These are phyloP conservation scores for Lepidiolamprologus cunningtoni DNA, from an alignment of 2,113 vertebrate genomes.

Conservation along the genomic window DNA sequence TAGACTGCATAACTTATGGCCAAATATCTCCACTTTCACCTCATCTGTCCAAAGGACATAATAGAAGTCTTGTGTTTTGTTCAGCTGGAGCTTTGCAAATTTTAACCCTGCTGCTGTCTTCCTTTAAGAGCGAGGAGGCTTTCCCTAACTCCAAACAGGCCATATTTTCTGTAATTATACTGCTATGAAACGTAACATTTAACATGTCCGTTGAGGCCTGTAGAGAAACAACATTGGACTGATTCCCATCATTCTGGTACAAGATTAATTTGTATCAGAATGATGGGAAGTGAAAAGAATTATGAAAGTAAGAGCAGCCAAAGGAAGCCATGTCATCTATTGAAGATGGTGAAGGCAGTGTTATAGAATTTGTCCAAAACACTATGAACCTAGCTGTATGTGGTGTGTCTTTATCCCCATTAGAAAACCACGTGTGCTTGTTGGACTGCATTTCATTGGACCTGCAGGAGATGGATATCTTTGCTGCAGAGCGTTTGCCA, in stretches of 20 bases:
- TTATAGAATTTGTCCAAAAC: neutral
- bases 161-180: neutral
- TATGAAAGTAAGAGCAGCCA: neutral
- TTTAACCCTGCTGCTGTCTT: neutral
- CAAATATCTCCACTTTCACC: neutral
- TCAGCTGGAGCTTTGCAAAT: neutral
- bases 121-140: neutral
- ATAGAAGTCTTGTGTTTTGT: neutral
- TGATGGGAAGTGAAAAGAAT: neutral
- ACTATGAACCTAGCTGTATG: neutral
- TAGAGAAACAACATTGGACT: neutral
- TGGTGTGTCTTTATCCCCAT: neutral
- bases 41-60: neutral
- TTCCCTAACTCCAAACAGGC: neutral
- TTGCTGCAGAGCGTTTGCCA: conserved; percentile 80
- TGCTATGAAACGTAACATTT: neutral
- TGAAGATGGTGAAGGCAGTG: neutral
- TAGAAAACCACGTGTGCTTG: conserved; percentile 85
- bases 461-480: conserved; percentile 95
- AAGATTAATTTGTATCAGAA: neutral
- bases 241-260: neutral
- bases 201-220: neutral
- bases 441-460: conserved; percentile 92
- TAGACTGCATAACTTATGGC: neutral
- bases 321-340: neutral